phyloP scores from a whole-genome alignment of 2,797 vertebrate species.

The Sternarchorhynchus goeldii region DNA sequence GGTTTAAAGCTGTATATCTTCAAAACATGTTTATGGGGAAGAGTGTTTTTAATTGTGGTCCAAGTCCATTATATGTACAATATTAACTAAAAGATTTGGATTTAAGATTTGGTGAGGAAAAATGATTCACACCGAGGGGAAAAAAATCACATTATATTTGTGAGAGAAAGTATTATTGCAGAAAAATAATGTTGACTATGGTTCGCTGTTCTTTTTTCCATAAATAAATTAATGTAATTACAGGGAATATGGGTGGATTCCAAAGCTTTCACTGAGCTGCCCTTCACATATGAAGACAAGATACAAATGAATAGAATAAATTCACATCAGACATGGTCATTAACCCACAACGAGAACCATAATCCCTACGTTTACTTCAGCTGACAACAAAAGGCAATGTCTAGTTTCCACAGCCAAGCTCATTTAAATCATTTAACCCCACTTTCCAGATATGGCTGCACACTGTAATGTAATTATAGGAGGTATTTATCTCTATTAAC shows the following conservation, averaged over 20 bases:
- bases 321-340: conserved; percentile 27
- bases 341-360: conserved; percentile 2
- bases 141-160: no score
- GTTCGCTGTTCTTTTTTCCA: not conserved
- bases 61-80: conserved; percentile 38
- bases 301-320: conserved; percentile 14
- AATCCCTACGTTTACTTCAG: conserved; percentile 8
- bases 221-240: not conserved
- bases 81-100: not conserved
- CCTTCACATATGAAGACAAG: not conserved
- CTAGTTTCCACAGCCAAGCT: conserved; percentile 30
- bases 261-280: not conserved
- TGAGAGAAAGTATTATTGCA: no score
- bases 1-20: not conserved
- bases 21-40: not conserved
- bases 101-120: no score
- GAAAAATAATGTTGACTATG: no score
- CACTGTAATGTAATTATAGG: conserved; percentile 53
- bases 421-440: conserved; percentile 36
- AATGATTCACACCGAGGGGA: no score
- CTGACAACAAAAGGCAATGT: not conserved
- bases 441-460: conserved; percentile 34
- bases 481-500: conserved; percentile 44
- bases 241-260: not conserved
- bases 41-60: conserved; percentile 22